phyloP scores from a whole-genome alignment of 2,888 invertebrate species.

The Clunio marinus region DNA sequence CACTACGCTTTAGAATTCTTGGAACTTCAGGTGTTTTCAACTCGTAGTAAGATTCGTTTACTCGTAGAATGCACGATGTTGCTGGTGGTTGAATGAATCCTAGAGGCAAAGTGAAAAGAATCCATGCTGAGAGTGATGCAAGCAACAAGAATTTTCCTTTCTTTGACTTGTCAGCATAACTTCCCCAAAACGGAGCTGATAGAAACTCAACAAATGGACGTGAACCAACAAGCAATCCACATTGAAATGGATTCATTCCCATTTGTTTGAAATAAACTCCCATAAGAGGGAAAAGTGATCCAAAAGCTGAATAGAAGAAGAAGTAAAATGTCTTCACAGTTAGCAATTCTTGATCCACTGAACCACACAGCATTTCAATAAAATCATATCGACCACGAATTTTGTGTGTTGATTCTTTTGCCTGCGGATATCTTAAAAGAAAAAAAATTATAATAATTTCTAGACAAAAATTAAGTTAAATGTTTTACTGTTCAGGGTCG shows the following conservation, averaged over 20 bases:
- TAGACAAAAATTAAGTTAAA: neutral
- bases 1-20: constrained; percentile 53
- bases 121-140: constrained; percentile 90
- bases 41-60: constrained; percentile 61
- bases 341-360: constrained; percentile 85
- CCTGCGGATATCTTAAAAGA: constrained; percentile 66
- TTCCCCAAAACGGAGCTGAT: constrained; percentile 93
- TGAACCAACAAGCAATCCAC: constrained; percentile 89
- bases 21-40: constrained; percentile 58
- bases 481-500: constrained; percentile 67
- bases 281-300: constrained; percentile 95
- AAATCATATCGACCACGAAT: constrained; percentile 82
- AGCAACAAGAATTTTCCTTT: constrained; percentile 83
- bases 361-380: constrained; percentile 74
- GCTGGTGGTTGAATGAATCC: constrained; percentile 94
- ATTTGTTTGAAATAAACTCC: constrained; percentile 99
- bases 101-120: constrained; percentile 91
- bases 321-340: constrained; percentile 98
- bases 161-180: constrained; percentile 58
- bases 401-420: constrained; percentile 85
- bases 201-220: constrained; percentile 96
- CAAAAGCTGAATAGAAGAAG: constrained; percentile 99
- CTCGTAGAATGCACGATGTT: constrained; percentile 71
- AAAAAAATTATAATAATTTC: neutral
- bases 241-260: constrained; percentile 97